A percentile compares a stretch with the other conserved stretches of the same genome.
Evolutionary conservation across 2,888 invertebrate genomes (phyloP).

Genomic region (Coremacera marginata): DNA sequence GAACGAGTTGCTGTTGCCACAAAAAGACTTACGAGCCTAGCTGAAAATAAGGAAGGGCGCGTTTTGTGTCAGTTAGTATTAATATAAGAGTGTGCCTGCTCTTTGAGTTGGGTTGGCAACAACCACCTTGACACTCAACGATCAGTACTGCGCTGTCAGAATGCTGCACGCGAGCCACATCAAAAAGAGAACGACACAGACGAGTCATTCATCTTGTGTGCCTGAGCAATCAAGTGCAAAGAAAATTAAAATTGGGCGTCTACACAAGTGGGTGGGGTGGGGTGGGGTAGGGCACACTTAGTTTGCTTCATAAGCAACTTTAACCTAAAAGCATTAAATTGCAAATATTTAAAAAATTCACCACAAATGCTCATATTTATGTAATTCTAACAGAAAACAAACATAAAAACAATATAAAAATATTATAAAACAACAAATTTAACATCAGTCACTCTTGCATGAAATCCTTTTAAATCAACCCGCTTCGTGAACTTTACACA

Average conservation of each 20-base stretch:
- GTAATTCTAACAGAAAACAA: background rate
- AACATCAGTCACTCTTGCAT: background rate
- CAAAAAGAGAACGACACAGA: conserved; percentile 21
- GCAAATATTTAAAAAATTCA: background rate
- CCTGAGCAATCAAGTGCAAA: conserved; percentile 36
- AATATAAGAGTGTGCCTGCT: background rate
- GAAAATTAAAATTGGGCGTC: background rate
- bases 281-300: background rate
- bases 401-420: background rate
- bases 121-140: background rate
- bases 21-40: conserved; percentile 2
- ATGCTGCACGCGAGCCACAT: background rate
- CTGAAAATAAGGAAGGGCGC: background rate
- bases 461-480: conserved; percentile 17
- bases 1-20: background rate
- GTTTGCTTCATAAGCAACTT: background rate
- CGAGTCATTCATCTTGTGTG: conserved; percentile 45
- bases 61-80: background rate
- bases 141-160: background rate
- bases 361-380: background rate
- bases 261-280: background rate
- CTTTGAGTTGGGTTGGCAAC: conserved; percentile 16
- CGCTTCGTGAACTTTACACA: background rate
- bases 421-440: background rate
- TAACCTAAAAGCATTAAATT: background rate